Evolutionary conservation across 2,888 invertebrate species (phyloP).

Genomic region (Tuberolachnus salignus): DNA sequence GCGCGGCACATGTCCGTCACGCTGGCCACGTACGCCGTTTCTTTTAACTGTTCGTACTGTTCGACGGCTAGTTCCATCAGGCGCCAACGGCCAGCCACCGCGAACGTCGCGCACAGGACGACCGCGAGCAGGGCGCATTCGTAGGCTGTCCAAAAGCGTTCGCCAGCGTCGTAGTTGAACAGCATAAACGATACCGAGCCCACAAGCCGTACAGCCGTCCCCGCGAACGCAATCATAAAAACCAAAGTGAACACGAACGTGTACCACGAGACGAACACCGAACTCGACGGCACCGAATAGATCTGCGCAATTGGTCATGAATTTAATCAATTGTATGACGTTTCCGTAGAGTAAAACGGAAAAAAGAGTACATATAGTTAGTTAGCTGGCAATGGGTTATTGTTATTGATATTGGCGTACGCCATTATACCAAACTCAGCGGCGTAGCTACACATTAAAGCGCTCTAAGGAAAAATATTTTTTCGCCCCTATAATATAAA

Average conservation of each 20-base stretch:
- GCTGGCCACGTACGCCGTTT: not conserved
- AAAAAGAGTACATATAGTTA: no score
- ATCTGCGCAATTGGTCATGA: not conserved
- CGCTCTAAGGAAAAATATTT: not conserved
- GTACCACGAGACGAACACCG: conserved; percentile 2
- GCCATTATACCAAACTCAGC: not conserved
- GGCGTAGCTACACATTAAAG: not conserved
- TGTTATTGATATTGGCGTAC: no score
- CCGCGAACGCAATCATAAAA: not conserved
- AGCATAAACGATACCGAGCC: not conserved
- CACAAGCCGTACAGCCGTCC: not conserved
- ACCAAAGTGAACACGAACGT: conserved; percentile 29
- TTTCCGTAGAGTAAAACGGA: no score
- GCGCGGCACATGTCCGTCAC: conserved; percentile 22
- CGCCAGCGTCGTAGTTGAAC: no score
- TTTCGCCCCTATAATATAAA: not conserved
- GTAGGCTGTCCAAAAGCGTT: not conserved
- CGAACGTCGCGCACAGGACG: not conserved
- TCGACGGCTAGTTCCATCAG: conserved; percentile 1
- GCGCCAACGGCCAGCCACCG: conserved; percentile 10
- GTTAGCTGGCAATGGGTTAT: no score
- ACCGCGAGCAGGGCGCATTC: not conserved
- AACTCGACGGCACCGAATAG: conserved; percentile 18
- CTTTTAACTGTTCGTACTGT: not conserved
- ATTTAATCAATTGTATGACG: no score